These are phyloP conservation scores for Mylabris sibirica DNA, from an alignment of 2,888 invertebrate genomes.

Conservation along the genomic window DNA sequence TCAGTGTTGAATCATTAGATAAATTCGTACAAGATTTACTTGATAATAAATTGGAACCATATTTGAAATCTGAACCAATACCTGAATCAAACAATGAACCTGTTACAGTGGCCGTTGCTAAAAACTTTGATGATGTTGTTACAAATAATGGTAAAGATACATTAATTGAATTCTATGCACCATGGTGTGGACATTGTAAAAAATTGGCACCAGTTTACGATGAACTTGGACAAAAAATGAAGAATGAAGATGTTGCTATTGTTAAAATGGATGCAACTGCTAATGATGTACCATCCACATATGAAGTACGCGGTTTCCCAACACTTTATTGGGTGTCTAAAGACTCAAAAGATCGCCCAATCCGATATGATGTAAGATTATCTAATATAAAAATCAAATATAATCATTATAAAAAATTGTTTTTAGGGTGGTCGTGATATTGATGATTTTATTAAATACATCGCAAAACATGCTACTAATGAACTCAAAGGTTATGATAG, in stretches of 20 bases:
- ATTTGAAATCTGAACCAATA: slow-evolving; percentile 92
- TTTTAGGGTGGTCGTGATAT: slow-evolving; percentile 86
- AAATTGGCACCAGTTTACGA: slow-evolving; percentile 92
- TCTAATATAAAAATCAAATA: slow-evolving; percentile 4
- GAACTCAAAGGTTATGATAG: slow-evolving; percentile 89
- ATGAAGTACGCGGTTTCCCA: slow-evolving; percentile 96
- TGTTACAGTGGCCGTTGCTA: slow-evolving; percentile 91
- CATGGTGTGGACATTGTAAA: slow-evolving; percentile 99
- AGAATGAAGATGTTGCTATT: slow-evolving; percentile 82
- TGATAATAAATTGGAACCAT: slow-evolving; percentile 85
- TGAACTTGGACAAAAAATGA: slow-evolving; percentile 85
- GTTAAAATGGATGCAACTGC: slow-evolving; percentile 99
- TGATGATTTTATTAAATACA: slow-evolving; percentile 93
- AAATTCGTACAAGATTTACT: slow-evolving; percentile 85
- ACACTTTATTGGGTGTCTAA: slow-evolving; percentile 96
- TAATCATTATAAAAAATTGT: slow-evolving; percentile 9
- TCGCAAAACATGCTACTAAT: slow-evolving; percentile 88
- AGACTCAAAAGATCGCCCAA: slow-evolving; percentile 77
- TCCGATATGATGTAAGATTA: slow-evolving; percentile 80
- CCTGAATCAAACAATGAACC: slow-evolving; percentile 86
- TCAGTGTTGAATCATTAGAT: slow-evolving; percentile 82
- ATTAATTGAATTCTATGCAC: slow-evolving; percentile 97
- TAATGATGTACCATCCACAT: slow-evolving; percentile 93
- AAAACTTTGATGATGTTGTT: slow-evolving; percentile 96
- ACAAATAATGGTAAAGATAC: slow-evolving; percentile 91